Base-by-base conservation (phyloP, 2,113 vertebrate genomes). In the Gasterosteus aculeatus region DNA sequence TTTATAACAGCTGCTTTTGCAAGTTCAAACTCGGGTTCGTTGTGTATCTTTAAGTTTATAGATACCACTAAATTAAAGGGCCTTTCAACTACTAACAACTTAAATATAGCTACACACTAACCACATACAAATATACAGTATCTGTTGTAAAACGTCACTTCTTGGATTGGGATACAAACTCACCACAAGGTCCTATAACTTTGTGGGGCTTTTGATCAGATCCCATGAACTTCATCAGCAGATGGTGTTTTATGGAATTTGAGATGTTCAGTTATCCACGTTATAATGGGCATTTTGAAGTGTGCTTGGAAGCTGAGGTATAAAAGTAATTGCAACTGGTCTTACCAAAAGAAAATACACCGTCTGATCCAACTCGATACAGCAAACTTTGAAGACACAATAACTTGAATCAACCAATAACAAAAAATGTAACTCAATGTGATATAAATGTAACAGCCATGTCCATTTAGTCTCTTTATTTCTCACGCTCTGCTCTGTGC, bases 1-100 rank as follows among this genome's bases (percentile, higher is more conserved):
- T 73, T 73, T 54, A 22, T 38, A 26, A 29, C 60, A 64, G 47
- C 31, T 69, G 57, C 14, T 56, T 15, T 33, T 46, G n/a, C n/a
- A 19, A 41, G 2, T 11, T 61, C 19, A 44, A 51, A 46, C 44
- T 26, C 10, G 7, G 10, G 22, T 0, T 31, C 16, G 22, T 31
- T 54, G 56, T 35, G 16, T 60, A 39, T 69, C 3, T 57, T 72
- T 42, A 2, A 35, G 31, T 66, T 62, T 54, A 56, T 64, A 31
- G 11, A 26, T 26, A 60, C 0, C 66, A 64, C 15, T 26, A 33
- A 62, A 33, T 69, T 7, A 57, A 69, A 67, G 69, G 67, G 44
- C 0, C 2, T 54, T 57, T 72, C 26, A 35, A 7, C 31, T 10
- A 7, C 4, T 39, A n/a, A n/a, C n/a, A n/a, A 29, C 1, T 63